phyloP scores from a whole-genome alignment of 2,888 invertebrate genomes.

The Oxyscelio sp. region DNA sequence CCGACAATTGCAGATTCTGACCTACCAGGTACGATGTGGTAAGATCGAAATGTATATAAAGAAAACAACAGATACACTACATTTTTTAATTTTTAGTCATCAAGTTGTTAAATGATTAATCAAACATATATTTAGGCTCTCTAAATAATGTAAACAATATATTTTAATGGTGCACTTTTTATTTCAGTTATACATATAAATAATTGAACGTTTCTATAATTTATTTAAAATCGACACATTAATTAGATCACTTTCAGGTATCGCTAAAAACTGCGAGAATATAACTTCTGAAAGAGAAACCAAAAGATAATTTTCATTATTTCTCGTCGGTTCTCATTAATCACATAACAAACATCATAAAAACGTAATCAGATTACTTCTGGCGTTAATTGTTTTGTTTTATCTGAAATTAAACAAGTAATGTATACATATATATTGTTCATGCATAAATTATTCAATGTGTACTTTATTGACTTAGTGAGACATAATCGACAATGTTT shows the following conservation, averaged over 20 bases:
- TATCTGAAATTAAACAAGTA: conserved; percentile 21
- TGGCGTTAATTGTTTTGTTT: conserved; percentile 31
- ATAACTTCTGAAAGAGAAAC: conserved; percentile 4
- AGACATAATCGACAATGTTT: conserved; percentile 69
- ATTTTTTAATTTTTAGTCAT: too few relatives aligned
- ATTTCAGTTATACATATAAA: too few relatives aligned
- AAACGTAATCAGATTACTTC: conserved; percentile 39
- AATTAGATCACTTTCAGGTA: not conserved
- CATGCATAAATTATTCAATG: conserved; percentile 49
- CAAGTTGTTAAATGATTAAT: too few relatives aligned
- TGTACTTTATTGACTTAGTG: conserved; percentile 69
- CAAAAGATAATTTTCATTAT: not conserved
- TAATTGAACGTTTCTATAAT: too few relatives aligned
- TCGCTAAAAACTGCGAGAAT: conserved; percentile 10
- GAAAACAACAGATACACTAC: too few relatives aligned
- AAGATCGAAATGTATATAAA: not conserved
- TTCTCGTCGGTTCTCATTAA: not conserved
- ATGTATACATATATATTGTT: conserved; percentile 3
- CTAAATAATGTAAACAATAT: too few relatives aligned
- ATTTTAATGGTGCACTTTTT: too few relatives aligned
- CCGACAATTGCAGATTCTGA: conserved; percentile 4
- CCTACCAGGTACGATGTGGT: not conserved
- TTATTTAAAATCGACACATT: not conserved
- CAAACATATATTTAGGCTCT: too few relatives aligned
- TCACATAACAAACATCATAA: conserved; percentile 24